A percentile compares a stretch with the other conserved stretches of the same genome.
phyloP scores from a whole-genome alignment of 2,797 vertebrate genomes.

The Chloroceryle amazona region DNA sequence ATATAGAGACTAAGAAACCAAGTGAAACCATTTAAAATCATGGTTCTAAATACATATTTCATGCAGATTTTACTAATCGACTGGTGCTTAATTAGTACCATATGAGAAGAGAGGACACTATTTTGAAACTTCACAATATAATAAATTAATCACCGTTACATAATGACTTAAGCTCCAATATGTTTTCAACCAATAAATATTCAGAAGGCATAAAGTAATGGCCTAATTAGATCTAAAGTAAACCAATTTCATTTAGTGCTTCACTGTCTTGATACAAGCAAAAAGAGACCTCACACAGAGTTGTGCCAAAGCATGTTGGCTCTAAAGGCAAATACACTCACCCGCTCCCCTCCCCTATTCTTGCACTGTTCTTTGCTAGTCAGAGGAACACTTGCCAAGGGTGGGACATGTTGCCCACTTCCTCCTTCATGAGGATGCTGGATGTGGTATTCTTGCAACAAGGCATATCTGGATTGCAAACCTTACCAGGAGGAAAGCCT shows the following conservation, averaged over 20 bases:
- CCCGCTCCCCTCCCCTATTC: fast-evolving
- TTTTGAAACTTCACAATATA: background rate
- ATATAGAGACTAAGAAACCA: background rate
- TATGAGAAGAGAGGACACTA: background rate
- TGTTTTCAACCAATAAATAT: conserved; percentile 34
- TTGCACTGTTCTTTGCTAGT: background rate
- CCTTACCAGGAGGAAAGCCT: background rate
- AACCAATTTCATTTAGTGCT: background rate
- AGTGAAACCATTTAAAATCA: background rate
- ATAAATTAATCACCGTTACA: conserved; percentile 20
- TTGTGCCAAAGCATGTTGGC: background rate
- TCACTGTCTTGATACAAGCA: background rate
- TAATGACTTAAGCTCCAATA: background rate
- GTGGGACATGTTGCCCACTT: fast-evolving
- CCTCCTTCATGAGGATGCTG: background rate
- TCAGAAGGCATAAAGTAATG: background rate
- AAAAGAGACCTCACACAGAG: background rate
- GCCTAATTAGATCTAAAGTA: conserved; percentile 13
- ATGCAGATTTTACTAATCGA: conserved; percentile 1
- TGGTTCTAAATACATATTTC: background rate
- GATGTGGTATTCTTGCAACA: background rate
- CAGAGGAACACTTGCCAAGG: background rate
- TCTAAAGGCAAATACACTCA: background rate
- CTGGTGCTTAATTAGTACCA: background rate
- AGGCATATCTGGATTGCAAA: background rate